These are phyloP conservation scores for Sinonovacula constricta DNA, from an alignment of 1,140 invertebrate species.

Conservation along the genomic window DNA sequence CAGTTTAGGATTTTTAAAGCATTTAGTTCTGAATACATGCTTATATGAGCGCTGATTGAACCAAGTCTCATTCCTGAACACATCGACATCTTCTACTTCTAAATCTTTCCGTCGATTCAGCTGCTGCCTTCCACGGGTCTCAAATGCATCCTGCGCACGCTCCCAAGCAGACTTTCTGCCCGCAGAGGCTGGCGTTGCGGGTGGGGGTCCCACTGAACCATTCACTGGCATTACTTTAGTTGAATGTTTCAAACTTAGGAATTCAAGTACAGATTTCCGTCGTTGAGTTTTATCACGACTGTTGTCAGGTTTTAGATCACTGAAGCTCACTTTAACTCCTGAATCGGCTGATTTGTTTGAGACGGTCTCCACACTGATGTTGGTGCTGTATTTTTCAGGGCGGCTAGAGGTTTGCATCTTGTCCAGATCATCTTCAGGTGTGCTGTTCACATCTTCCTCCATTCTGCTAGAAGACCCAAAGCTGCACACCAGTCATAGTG, in stretches of 20 bases:
- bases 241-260: conserved; percentile 10
- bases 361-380: too few relatives aligned
- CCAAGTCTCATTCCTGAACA: conserved; percentile 38
- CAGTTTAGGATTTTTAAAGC: conserved; percentile 77
- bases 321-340: too few relatives aligned
- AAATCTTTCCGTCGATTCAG: conserved; percentile 46
- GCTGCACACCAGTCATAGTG: too few relatives aligned
- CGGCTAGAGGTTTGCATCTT: too few relatives aligned
- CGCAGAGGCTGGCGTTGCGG: conserved; percentile 33
- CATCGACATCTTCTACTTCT: conserved; percentile 44
- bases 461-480: too few relatives aligned
- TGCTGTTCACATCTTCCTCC: too few relatives aligned
- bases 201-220: conserved; percentile 3
- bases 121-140: conserved; percentile 49
- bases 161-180: conserved; percentile 72
- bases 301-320: too few relatives aligned
- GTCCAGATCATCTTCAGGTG: too few relatives aligned
- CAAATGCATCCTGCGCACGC: conserved; percentile 64
- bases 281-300: too few relatives aligned
- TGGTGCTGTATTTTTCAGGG: too few relatives aligned
- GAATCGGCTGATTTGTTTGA: too few relatives aligned
- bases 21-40: conserved; percentile 66
- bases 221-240: conserved; percentile 56
- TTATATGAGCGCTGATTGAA: conserved; percentile 40
- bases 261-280: conserved; percentile 23